A percentile compares a stretch with the other conserved stretches of the same genome.
phyloP scores from a whole-genome alignment of 1,140 invertebrate genomes.

The Hestina assimilis region DNA sequence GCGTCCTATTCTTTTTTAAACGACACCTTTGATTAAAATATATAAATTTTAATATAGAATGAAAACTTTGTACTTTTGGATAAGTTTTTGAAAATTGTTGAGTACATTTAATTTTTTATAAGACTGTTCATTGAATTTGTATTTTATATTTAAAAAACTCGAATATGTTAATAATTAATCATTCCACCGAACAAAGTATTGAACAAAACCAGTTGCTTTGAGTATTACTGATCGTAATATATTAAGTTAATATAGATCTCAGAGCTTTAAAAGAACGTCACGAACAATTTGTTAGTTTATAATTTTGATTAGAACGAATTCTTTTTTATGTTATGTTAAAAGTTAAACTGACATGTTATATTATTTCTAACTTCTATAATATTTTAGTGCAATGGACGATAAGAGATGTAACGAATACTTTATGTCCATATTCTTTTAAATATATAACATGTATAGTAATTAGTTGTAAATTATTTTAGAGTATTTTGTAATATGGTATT shows the following conservation, averaged over 20 bases:
- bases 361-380: slow-evolving; percentile 9
- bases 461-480: slow-evolving; percentile 30
- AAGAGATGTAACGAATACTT: not conserved
- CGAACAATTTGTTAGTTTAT: slow-evolving; percentile 16
- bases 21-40: slow-evolving; percentile 9
- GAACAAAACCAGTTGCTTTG: slow-evolving; percentile 48
- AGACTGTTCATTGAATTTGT: slow-evolving; percentile 57
- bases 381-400: slow-evolving; percentile 12
- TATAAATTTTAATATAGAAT: slow-evolving; percentile 6
- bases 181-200: slow-evolving; percentile 72
- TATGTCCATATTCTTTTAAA: slow-evolving; percentile 5
- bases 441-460: slow-evolving; percentile 10
- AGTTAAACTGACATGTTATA: slow-evolving; percentile 11
- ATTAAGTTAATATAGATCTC: slow-evolving; percentile 14
- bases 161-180: slow-evolving; percentile 42
- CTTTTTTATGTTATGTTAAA: slow-evolving; percentile 12
- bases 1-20: slow-evolving; percentile 44
- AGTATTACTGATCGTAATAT: slow-evolving; percentile 41
- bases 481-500: slow-evolving; percentile 57
- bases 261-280: slow-evolving; percentile 16
- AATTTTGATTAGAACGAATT: slow-evolving; percentile 1
- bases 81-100: slow-evolving; percentile 9
- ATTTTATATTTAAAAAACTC: slow-evolving; percentile 53
- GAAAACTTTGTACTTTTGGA: slow-evolving; percentile 7
- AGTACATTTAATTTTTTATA: slow-evolving; percentile 48